phyloP scores from a whole-genome alignment of 30 jellyfish, hydroid and myxozoan species.

The Phacellophora camtschatica region DNA sequence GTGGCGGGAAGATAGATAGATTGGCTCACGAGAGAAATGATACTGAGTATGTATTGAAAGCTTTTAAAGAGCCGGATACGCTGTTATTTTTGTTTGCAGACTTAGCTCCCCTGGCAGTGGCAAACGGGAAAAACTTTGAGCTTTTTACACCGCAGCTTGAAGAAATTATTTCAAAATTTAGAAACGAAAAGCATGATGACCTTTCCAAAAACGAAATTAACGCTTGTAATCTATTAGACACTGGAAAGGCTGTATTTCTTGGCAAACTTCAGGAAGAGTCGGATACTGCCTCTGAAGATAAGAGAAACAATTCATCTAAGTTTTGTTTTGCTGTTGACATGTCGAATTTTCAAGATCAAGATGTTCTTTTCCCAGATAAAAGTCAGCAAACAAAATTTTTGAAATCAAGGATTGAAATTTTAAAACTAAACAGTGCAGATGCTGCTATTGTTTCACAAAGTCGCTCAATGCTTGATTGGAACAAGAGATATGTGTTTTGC shows the following conservation, averaged over 20 bases:
- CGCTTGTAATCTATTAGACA: background rate
- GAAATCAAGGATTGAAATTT: constrained; percentile 26
- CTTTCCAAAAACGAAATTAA: background rate
- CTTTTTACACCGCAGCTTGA: background rate
- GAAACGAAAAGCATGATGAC: too few relatives aligned
- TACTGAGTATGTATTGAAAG: background rate
- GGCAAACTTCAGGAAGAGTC: constrained; percentile 2
- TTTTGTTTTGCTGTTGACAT: constrained; percentile 16
- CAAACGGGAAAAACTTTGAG: background rate
- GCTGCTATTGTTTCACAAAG: constrained; percentile 73
- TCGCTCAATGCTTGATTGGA: constrained; percentile 81
- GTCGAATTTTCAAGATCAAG: background rate
- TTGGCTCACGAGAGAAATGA: constrained; percentile 22
- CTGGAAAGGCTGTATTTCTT: constrained; percentile 7
- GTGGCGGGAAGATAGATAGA: constrained; percentile 42
- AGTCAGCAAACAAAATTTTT: too few relatives aligned
- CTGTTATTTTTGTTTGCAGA: background rate
- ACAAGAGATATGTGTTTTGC: constrained; percentile 59
- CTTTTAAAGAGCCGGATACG: background rate
- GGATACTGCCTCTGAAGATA: too few relatives aligned
- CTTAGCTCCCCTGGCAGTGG: constrained; percentile 1
- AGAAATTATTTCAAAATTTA: background rate
- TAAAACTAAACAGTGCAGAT: constrained; percentile 23
- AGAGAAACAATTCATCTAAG: background rate
- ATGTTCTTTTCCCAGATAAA: too few relatives aligned